Percentiles rank a stretch among this genome's conserved stretches.
These are phyloP conservation scores for Leptonema lineaticorne DNA, from an alignment of 1,140 invertebrate species.

Conservation along the genomic window DNA sequence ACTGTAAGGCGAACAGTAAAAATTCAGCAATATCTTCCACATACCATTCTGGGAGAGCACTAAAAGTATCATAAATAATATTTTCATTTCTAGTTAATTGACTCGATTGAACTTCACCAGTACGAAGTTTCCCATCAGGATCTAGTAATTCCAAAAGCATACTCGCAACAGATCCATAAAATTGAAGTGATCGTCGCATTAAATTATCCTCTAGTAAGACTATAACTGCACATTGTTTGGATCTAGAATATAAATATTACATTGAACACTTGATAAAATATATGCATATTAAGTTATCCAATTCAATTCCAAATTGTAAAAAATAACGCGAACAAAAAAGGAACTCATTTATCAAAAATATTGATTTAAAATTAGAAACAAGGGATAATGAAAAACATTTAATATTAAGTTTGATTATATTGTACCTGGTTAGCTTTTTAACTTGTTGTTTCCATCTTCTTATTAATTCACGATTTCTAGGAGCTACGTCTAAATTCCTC, in stretches of 20 bases:
- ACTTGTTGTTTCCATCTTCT: slow-evolving; percentile 84
- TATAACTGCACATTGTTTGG: slow-evolving; percentile 86
- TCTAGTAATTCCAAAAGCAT: slow-evolving; percentile 70
- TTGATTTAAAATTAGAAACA: too few species aligned
- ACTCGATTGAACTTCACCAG: slow-evolving; percentile 53
- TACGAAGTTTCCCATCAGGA: slow-evolving; percentile 46
- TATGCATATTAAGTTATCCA: too few species aligned
- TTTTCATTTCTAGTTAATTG: slow-evolving; percentile 56
- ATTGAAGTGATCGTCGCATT: slow-evolving; percentile 76
- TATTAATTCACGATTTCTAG: slow-evolving; percentile 80
- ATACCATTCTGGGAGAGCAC: slow-evolving; percentile 93
- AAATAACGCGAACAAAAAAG: too few species aligned
- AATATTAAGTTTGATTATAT: too few species aligned
- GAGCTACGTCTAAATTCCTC: slow-evolving; percentile 72
- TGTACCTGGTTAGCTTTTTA: slow-evolving; percentile 64
- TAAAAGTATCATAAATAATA: slow-evolving; percentile 72
- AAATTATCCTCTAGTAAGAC: slow-evolving; percentile 81
- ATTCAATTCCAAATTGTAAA: too few species aligned
- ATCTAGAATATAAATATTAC: slow-evolving; percentile 53
- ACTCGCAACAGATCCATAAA: slow-evolving; percentile 84
- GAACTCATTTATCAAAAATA: too few species aligned
- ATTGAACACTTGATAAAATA: neutral
- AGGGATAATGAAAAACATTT: too few species aligned
- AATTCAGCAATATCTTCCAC: slow-evolving; percentile 96
- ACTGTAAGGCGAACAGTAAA: slow-evolving; percentile 89